A percentile compares a stretch with the other conserved stretches of the same genome.
These are phyloP conservation scores for Anoura caudifer DNA, from an alignment of 2,113 vertebrate genomes.

Conservation along the genomic window DNA sequence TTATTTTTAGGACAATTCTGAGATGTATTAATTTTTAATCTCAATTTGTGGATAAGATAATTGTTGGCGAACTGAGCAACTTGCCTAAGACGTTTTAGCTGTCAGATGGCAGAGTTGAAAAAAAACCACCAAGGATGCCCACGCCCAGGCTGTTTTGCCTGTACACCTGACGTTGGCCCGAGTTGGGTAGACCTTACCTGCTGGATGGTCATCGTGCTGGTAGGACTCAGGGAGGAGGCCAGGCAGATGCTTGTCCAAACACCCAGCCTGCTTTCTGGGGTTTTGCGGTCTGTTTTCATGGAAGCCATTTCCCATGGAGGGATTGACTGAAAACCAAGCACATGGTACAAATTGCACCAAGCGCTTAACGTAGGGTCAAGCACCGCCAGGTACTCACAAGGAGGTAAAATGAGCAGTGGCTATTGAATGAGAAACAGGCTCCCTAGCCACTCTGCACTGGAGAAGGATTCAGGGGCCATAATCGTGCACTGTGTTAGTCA, in stretches of 20 bases:
- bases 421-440: not conserved
- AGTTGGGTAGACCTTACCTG: not conserved
- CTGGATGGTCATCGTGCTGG: accelerated
- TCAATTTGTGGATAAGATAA: not conserved
- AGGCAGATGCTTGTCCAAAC: not conserved
- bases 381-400: not conserved
- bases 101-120: not conserved
- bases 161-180: not conserved
- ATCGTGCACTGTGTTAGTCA: not conserved
- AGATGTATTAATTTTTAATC: not conserved
- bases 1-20: not conserved
- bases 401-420: not conserved
- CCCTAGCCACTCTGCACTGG: not conserved
- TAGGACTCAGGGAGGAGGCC: not conserved
- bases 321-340: not conserved
- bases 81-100: too few relatives aligned
- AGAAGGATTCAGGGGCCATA: not conserved
- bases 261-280: too few relatives aligned
- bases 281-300: not conserved
- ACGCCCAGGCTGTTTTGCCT: not conserved
- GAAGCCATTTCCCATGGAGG: not conserved
- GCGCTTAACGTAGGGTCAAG: not conserved
- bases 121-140: not conserved
- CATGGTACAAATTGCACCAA: not conserved
- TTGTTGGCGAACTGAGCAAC: not conserved